Evolutionary conservation across 2,888 invertebrate genomes (phyloP).

Genomic region (Magallana nippona): DNA sequence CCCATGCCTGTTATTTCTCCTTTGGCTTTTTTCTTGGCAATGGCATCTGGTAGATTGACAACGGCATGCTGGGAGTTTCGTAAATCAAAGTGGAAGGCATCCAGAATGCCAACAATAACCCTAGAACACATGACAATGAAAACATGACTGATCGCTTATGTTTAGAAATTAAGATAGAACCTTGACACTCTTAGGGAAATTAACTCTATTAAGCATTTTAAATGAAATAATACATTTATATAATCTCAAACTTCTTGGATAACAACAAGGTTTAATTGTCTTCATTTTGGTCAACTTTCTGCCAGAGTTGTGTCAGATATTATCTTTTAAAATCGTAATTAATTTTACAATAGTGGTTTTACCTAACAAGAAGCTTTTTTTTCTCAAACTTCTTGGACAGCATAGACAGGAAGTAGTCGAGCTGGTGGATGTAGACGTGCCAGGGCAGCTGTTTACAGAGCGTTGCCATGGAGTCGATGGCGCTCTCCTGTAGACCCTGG

Average conservation of each 20-base stretch:
- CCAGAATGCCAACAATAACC: slow-evolving; percentile 85
- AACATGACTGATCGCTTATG: too few species aligned
- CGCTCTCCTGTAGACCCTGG: slow-evolving; percentile 86
- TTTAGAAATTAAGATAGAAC: too few species aligned
- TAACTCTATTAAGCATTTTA: too few species aligned
- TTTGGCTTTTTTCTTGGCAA: slow-evolving; percentile 37
- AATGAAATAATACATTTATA: too few species aligned
- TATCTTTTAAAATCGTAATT: too few species aligned
- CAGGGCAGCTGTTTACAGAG: slow-evolving; percentile 91
- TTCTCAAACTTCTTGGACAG: slow-evolving; percentile 86
- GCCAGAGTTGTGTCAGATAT: too few species aligned
- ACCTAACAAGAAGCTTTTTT: slow-evolving; percentile 89
- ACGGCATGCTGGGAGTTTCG: slow-evolving; percentile 58
- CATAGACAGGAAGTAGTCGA: slow-evolving; percentile 90
- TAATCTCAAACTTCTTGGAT: too few species aligned
- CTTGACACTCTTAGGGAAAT: too few species aligned
- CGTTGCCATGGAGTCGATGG: slow-evolving; percentile 89
- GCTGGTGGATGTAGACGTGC: slow-evolving; percentile 91
- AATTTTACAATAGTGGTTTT: slow-evolving; percentile 19
- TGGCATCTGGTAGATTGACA: slow-evolving; percentile 52
- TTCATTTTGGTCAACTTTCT: too few species aligned
- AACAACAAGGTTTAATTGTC: too few species aligned
- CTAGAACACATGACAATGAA: slow-evolving; percentile 59
- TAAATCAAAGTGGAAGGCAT: slow-evolving; percentile 95
- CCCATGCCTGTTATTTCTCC: slow-evolving; percentile 36